These are phyloP conservation scores for Cygnus atratus DNA, from an alignment of 2,113 vertebrate genomes.

Conservation along the genomic window DNA sequence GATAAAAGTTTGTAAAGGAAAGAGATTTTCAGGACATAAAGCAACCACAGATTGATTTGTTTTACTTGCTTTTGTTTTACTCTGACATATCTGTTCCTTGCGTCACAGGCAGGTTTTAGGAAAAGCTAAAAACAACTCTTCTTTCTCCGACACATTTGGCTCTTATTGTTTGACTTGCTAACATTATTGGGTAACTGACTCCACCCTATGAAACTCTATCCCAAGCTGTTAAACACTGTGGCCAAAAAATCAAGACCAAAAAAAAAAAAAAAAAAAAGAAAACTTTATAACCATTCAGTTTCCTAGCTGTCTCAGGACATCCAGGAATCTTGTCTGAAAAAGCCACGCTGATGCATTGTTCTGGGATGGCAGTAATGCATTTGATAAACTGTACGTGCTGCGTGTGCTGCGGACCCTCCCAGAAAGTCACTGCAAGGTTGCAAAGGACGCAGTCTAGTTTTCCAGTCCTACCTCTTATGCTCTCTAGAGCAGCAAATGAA, in stretches of 20 bases:
- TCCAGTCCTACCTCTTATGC: neutral
- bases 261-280: neutral
- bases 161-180: neutral
- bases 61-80: slow-evolving; percentile 4
- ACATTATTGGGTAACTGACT: neutral
- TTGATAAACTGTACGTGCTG: neutral
- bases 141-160: neutral
- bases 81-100: neutral
- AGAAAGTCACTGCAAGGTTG: neutral
- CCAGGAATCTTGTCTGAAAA: neutral
- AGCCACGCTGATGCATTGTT: no score
- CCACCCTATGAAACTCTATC: neutral
- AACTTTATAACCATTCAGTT: neutral
- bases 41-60: neutral
- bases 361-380: neutral
- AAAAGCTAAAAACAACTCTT: slow-evolving; percentile 16
- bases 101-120: neutral
- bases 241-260: neutral
- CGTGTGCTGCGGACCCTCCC: neutral
- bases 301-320: neutral
- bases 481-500: neutral
- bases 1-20: neutral
- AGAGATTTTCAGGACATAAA: neutral
- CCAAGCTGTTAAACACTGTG: neutral
- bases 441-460: neutral